A percentile compares a stretch with the other conserved stretches of the same genome.
These are phyloP conservation scores for Spisula subtruncata DNA, from an alignment of 2,888 invertebrate species.

Conservation along the genomic window DNA sequence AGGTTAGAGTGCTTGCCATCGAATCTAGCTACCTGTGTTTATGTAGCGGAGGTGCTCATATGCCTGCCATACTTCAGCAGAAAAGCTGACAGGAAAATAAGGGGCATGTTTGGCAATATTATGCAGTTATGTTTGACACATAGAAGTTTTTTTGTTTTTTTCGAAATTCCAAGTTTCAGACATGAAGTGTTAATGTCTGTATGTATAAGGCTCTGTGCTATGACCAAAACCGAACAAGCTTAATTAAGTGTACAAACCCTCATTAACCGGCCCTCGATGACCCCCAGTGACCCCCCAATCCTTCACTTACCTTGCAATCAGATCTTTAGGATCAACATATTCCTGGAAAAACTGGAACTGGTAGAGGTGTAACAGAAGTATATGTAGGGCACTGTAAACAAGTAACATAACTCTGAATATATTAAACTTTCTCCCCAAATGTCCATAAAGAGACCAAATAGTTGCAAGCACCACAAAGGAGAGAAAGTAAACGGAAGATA, in stretches of 20 bases:
- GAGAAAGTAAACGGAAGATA: constrained; percentile 95
- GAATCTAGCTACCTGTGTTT: no score
- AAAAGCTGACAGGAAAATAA: no score
- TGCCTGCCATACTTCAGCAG: no score
- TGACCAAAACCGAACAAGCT: neutral
- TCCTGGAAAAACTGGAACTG: constrained; percentile 95
- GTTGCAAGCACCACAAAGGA: constrained; percentile 95
- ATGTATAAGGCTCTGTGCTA: neutral
- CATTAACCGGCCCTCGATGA: neutral
- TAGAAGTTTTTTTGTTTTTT: no score
- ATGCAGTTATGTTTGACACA: no score
- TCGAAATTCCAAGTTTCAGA: no score
- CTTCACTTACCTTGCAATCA: constrained; percentile 92
- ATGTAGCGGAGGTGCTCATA: no score
- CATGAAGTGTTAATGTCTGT: no score
- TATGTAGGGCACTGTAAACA: constrained; percentile 93
- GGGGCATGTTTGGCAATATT: no score
- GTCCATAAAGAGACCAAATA: constrained; percentile 91
- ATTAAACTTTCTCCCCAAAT: constrained; percentile 93
- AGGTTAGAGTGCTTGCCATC: no score
- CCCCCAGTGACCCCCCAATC: neutral
- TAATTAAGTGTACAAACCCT: neutral
- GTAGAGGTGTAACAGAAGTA: constrained; percentile 92
- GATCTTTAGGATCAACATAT: constrained; percentile 90
- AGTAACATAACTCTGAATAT: constrained; percentile 85